Percentiles rank a stretch among this genome's conserved stretches.
These are phyloP conservation scores for Naso thynnoides DNA, from an alignment of 2,797 vertebrate species.

Conservation along the genomic window DNA sequence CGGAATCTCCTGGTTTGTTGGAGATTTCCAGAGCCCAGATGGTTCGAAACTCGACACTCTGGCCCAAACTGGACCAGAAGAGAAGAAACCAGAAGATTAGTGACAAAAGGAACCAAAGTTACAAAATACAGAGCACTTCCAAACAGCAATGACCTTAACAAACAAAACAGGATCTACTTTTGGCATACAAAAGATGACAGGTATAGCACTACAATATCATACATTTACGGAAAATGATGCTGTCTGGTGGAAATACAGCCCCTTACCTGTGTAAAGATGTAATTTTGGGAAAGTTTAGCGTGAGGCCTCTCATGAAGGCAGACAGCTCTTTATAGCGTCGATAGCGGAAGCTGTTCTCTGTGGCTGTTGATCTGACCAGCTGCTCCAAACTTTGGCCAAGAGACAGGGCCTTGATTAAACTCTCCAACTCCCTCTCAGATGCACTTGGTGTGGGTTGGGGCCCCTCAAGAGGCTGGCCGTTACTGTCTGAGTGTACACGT, in stretches of 20 bases:
- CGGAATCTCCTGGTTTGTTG: slow-evolving; percentile 89
- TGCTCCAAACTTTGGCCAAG: slow-evolving; percentile 89
- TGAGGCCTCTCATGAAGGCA: slow-evolving; percentile 88
- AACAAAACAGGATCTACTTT: background rate
- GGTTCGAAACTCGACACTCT: slow-evolving; percentile 91
- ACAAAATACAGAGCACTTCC: background rate
- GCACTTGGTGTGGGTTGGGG: slow-evolving; percentile 80
- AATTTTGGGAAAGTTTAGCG: slow-evolving; percentile 93
- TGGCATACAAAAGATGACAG: background rate
- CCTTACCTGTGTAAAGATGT: slow-evolving; percentile 87
- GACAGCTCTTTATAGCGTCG: slow-evolving; percentile 90
- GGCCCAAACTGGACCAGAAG: slow-evolving; percentile 88
- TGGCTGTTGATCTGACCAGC: slow-evolving; percentile 85
- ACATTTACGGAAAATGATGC: background rate
- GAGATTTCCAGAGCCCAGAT: slow-evolving; percentile 98
- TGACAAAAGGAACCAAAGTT: background rate
- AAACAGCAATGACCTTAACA: background rate
- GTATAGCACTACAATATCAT: background rate
- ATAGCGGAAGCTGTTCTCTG: slow-evolving; percentile 90
- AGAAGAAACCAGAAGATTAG: slow-evolving; percentile 5
- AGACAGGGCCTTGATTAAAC: slow-evolving; percentile 93
- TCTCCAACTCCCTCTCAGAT: slow-evolving; percentile 88
- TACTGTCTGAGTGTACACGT: slow-evolving; percentile 69
- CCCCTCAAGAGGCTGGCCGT: slow-evolving; percentile 71
- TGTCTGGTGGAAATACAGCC: background rate